Conservation (phyloP, 2,797 vertebrate genomes). For the Benthosema pterotum region DNA sequence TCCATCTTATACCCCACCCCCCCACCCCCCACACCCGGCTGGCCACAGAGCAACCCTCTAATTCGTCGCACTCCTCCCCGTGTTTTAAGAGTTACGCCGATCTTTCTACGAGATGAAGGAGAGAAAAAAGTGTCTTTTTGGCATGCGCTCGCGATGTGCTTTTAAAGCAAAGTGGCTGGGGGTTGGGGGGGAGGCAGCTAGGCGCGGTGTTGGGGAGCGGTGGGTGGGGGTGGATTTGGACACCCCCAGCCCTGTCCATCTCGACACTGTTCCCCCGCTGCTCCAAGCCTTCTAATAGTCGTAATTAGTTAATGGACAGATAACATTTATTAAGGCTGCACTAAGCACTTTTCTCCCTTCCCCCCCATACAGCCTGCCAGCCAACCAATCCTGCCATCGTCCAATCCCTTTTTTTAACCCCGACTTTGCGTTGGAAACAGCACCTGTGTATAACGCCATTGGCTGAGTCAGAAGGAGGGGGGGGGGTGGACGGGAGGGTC, state of each 20-base stretch:
- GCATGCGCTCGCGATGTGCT: conserved; percentile 66
- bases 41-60: conserved; percentile 49
- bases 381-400: conserved; percentile 24
- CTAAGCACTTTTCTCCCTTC: conserved; percentile 71
- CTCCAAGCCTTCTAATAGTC: conserved; percentile 77
- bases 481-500: conserved; percentile 59
- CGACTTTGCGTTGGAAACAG: conserved; percentile 66
- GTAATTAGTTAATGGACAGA: conserved; percentile 87
- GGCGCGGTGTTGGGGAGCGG: neutral
- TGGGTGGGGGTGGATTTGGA: conserved; percentile 31
- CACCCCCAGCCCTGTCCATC: conserved; percentile 52
- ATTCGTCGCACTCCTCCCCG: conserved; percentile 47
- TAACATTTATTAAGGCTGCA: conserved; percentile 82
- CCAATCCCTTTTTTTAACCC: conserved; percentile 57
- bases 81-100: conserved; percentile 56
- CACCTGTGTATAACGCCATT: conserved; percentile 63
- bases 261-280: conserved; percentile 55
- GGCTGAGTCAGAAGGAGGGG: too few species aligned
- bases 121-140: conserved; percentile 60
- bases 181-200: conserved; percentile 8
- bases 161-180: conserved; percentile 74
- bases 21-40: conserved; percentile 25
- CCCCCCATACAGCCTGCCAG: conserved; percentile 43
- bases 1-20: neutral
- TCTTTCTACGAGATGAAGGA: conserved; percentile 29